Evolutionary conservation across 2,113 vertebrate genomes (phyloP).

Genomic region (Anas platyrhynchos): DNA sequence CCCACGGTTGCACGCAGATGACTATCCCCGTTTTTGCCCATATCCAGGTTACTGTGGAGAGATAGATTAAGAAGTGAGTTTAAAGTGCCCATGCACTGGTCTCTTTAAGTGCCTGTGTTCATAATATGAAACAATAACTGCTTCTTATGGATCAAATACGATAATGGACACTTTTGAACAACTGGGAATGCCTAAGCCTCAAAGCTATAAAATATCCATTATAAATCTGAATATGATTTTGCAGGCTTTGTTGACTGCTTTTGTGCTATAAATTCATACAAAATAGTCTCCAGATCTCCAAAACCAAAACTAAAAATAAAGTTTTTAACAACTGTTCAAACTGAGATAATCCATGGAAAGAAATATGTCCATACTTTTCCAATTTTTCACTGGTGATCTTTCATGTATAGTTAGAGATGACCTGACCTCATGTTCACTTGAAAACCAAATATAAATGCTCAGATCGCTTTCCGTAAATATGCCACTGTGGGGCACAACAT

Average conservation of each 20-base stretch:
- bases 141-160: neutral
- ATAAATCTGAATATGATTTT: neutral
- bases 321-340: neutral
- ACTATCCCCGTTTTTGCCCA: neutral
- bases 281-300: neutral
- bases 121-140: neutral
- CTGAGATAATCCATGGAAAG: neutral
- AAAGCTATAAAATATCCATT: neutral
- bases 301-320: neutral
- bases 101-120: neutral
- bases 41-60: neutral
- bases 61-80: neutral
- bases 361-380: accelerated
- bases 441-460: neutral
- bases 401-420: accelerated
- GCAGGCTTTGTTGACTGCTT: neutral
- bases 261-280: neutral
- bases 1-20: neutral
- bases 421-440: neutral
- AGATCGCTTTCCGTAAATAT: neutral
- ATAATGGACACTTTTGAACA: neutral
- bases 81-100: neutral
- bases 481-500: accelerated
- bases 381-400: neutral
- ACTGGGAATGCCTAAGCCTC: neutral